These are phyloP conservation scores for Pteronotus mesoamericanus DNA, from an alignment of 2,797 vertebrate genomes.

Conservation along the genomic window DNA sequence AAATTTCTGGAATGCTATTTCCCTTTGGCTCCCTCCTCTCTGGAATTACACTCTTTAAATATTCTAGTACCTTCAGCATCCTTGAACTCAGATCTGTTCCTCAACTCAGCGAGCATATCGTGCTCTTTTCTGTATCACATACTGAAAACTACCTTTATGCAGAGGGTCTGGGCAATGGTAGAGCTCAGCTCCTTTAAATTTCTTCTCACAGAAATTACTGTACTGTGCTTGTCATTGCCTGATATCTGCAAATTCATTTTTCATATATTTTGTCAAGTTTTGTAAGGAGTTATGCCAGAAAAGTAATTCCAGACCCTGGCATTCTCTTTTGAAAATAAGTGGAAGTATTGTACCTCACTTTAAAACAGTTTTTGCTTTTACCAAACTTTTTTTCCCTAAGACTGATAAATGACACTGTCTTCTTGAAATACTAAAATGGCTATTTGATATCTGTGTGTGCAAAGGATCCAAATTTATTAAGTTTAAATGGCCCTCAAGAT, in stretches of 20 bases:
- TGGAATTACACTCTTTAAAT: background rate
- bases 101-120: background rate
- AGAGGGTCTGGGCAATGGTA: background rate
- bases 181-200: background rate
- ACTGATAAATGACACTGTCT: background rate
- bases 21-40: background rate
- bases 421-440: background rate
- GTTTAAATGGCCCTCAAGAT: background rate
- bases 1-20: background rate
- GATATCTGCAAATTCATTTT: background rate
- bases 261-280: background rate
- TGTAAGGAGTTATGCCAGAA: background rate
- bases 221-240: background rate
- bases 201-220: background rate
- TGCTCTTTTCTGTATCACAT: background rate
- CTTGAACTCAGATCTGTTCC: background rate
- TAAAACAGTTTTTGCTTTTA: background rate
- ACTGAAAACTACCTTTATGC: background rate
- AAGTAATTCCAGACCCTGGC: background rate
- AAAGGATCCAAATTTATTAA: background rate
- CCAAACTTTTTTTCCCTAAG: background rate
- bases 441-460: background rate
- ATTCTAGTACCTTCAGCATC: background rate
- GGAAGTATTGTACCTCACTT: background rate
- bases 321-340: background rate